phyloP scores from a whole-genome alignment of 2,888 invertebrate genomes.

The Phymatocera aterrima region DNA sequence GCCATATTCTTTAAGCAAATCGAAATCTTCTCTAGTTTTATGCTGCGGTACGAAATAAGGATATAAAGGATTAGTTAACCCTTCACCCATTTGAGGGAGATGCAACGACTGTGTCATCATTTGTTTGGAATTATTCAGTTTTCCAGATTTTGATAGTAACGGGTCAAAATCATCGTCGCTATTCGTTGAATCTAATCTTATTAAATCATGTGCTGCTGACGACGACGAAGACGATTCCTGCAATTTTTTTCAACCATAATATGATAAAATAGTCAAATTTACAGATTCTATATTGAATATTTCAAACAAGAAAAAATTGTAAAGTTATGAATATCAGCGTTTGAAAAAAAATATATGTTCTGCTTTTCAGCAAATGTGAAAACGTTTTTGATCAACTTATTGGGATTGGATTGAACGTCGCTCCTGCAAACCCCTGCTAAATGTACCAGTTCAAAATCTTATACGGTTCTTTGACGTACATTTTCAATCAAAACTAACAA shows the following conservation, averaged over 20 bases:
- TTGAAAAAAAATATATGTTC: not conserved
- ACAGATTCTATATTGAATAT: too few relatives aligned
- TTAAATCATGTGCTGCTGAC: slow-evolving; percentile 78
- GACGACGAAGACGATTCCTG: slow-evolving; percentile 64
- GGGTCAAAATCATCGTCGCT: slow-evolving; percentile 85
- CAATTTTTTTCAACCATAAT: not conserved
- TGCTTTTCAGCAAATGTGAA: not conserved
- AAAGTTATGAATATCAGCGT: slow-evolving; percentile 19
- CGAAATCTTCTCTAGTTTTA: slow-evolving; percentile 76
- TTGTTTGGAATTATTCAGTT: slow-evolving; percentile 69
- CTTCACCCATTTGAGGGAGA: slow-evolving; percentile 68
- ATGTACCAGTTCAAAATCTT: too few relatives aligned
- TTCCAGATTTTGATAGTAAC: slow-evolving; percentile 76
- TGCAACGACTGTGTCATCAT: slow-evolving; percentile 70
- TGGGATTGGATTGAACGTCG: too few relatives aligned
- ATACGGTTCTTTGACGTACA: too few relatives aligned
- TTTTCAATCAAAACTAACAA: too few relatives aligned
- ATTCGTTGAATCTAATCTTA: slow-evolving; percentile 81
- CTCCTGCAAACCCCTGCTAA: too few relatives aligned
- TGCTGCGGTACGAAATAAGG: slow-evolving; percentile 75
- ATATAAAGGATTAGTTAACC: slow-evolving; percentile 76
- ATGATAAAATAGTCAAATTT: not conserved
- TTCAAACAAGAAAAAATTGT: not conserved
- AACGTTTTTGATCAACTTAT: not conserved
- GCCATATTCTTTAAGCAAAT: slow-evolving; percentile 85